Evolutionary conservation across 2,888 invertebrate species (phyloP).

Genomic region (Lysandra coridon): DNA sequence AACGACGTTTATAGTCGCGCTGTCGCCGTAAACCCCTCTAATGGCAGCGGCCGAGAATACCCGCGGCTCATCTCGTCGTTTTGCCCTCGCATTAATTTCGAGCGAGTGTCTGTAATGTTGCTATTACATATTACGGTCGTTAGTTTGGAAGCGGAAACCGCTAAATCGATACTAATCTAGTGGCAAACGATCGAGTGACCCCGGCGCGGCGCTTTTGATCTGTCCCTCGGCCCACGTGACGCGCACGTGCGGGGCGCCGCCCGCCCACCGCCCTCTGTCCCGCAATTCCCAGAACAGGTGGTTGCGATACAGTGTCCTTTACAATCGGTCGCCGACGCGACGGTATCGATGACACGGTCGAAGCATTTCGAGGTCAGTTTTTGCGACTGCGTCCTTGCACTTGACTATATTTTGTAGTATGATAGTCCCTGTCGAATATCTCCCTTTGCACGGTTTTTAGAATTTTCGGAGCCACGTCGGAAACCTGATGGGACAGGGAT

Average conservation of each 20-base stretch:
- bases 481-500: not conserved
- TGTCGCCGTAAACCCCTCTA: not conserved
- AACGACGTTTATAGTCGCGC: slow-evolving; percentile 23
- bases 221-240: slow-evolving; percentile 1
- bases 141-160: not conserved
- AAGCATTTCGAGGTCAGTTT: not conserved
- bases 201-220: slow-evolving; percentile 9
- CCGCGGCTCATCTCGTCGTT: not conserved
- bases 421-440: not conserved
- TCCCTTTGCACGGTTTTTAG: not conserved
- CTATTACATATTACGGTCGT: not conserved
- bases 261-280: slow-evolving; percentile 1
- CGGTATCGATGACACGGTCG: not conserved
- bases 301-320: not conserved
- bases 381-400: not conserved
- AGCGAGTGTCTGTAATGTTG: not conserved
- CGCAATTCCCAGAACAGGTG: slow-evolving; percentile 2
- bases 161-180: not conserved
- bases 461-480: not conserved
- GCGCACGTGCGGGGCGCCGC: slow-evolving; percentile 24
- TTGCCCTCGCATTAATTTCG: not conserved
- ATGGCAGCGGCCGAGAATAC: slow-evolving; percentile 13
- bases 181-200: slow-evolving; percentile 3
- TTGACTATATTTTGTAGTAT: not conserved
- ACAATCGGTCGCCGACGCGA: not conserved